Conservation (phyloP, 2,113 vertebrate species). For the Cyanoliseus patagonus region DNA sequence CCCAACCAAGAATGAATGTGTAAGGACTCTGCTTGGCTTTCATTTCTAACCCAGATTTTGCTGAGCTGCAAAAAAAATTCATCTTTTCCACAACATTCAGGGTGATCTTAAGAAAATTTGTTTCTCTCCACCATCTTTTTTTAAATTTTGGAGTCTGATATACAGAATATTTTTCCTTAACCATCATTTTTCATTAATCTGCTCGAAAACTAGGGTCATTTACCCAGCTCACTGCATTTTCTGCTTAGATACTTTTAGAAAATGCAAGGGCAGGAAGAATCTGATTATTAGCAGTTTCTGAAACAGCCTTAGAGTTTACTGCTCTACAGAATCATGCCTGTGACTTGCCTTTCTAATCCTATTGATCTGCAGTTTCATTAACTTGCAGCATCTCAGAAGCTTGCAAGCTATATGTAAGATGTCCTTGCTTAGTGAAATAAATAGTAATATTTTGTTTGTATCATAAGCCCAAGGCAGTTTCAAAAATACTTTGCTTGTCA, state of each 20-base stretch:
- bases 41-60: neutral
- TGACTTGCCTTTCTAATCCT: neutral
- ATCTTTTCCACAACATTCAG: neutral
- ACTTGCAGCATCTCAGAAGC: neutral
- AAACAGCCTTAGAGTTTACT: neutral
- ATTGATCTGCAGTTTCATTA: conserved; percentile 29
- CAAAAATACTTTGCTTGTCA: neutral
- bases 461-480: neutral
- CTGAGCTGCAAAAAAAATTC: neutral
- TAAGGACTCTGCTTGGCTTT: neutral
- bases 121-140: neutral
- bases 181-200: neutral
- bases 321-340: neutral
- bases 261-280: neutral
- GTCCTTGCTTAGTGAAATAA: neutral
- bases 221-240: neutral
- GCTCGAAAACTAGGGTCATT: neutral
- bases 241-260: neutral
- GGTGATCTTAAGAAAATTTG: neutral
- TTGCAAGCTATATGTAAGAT: neutral
- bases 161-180: neutral
- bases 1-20: neutral
- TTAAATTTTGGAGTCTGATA: neutral
- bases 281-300: neutral
- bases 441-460: neutral